Base-by-base conservation (phyloP, 2,113 vertebrate genomes). In the Notechis scutatus region DNA sequence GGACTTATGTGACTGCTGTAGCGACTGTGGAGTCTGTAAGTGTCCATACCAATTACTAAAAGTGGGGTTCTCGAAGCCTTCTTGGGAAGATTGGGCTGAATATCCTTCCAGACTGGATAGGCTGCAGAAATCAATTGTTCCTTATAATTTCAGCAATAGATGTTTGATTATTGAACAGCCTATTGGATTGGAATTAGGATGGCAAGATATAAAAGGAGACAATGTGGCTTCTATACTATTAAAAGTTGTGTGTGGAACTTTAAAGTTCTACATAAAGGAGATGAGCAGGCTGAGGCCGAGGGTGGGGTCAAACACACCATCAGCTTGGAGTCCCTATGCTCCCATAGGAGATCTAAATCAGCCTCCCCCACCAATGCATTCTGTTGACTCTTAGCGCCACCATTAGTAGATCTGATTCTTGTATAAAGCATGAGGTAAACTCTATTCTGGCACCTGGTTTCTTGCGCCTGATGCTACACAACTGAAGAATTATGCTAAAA, bases 1-100 rank as follows among this genome's bases (percentile, higher is more conserved):
- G 0, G 93, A 95, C 50, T 1, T 97, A 92, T 94, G 92, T 34
- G 97, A 97, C 1, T 98, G 97, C 90, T 97, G 95, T 93, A 21
- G 89, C 0, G 97, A 98, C 95, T 97, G 94, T 0, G 5, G 95
- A 0, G 96, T 97, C 89, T 98, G 97, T 98, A 95, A 97, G 97
- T 98, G 11, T 12, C 3, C 0, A 59, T 1, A 18, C 3, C 15
- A 29, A 12, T 45, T 4, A 42, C 12, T 10, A 23, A 12, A 15
- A 42, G 0, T 39, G 92, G 88, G 61, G 64, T 1, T 0, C 8
- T 34, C 0, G 0, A 52, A 90, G 0, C 0, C 0, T 39, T 45
- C 34, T 61, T 0, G 0, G 52, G 42, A 34, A 3, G 21, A 24
- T n/a, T 88, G 87, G 29, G 7, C 18, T 39, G 20, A 56, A 39